Conservation (phyloP, 2,797 vertebrate genomes). For the Diglossa cyanea region DNA sequence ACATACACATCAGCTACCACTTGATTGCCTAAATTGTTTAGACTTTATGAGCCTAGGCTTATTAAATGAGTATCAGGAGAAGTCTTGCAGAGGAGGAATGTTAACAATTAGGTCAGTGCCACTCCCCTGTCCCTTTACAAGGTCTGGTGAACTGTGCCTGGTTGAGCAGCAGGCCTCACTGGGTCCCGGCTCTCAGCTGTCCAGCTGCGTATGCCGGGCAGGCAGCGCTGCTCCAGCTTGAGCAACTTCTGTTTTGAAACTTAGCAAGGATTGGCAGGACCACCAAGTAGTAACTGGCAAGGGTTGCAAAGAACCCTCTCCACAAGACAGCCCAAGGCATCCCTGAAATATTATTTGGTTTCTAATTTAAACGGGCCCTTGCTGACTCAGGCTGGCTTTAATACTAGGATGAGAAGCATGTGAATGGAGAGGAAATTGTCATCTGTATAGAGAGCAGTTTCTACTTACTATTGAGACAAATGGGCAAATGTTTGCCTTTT, state of each 20-base stretch:
- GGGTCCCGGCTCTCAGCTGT: not conserved
- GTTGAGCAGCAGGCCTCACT: not conserved
- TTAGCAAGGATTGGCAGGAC: conserved; percentile 57
- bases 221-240: not conserved
- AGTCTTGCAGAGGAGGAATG: conserved; percentile 47
- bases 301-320: conserved; percentile 55
- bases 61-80: conserved; percentile 52
- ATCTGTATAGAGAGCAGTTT: conserved; percentile 33
- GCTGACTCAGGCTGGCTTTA: conserved; percentile 57
- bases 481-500: conserved; percentile 30
- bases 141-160: not conserved
- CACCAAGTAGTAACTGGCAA: conserved; percentile 68
- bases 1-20: conserved; percentile 18
- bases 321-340: conserved; percentile 62
- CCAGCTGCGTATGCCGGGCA: not conserved
- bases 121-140: conserved; percentile 32
- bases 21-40: conserved; percentile 22
- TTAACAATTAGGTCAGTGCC: conserved; percentile 45
- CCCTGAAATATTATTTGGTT: conserved; percentile 60
- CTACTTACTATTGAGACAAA: conserved; percentile 40
- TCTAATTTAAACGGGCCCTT: conserved; percentile 65
- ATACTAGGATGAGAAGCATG: conserved; percentile 38
- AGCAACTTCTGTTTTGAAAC: conserved; percentile 67
- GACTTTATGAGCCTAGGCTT: conserved; percentile 25
- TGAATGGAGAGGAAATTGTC: conserved; percentile 51